These are phyloP conservation scores for Channa argus DNA, from an alignment of 2,113 vertebrate species.

Conservation along the genomic window DNA sequence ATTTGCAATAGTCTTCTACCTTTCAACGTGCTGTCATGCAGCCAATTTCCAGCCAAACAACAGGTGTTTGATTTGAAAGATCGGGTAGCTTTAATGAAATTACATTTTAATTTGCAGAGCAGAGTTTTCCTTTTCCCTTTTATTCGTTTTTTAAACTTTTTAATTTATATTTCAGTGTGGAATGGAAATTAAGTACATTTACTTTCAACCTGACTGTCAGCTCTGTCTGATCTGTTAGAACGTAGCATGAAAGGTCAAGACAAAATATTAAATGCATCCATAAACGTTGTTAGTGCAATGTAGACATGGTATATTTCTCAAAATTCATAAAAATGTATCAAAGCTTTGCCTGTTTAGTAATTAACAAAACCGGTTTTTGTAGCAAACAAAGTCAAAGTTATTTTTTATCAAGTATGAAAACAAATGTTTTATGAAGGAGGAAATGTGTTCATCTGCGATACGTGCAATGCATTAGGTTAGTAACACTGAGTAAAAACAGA, in stretches of 20 bases:
- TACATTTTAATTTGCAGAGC: slow-evolving; percentile 16
- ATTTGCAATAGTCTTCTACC: neutral
- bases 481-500: too few relatives aligned
- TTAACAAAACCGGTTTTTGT: neutral
- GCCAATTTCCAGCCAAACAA: slow-evolving; percentile 15
- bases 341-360: neutral
- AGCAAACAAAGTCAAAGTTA: neutral
- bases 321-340: neutral
- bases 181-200: slow-evolving; percentile 2
- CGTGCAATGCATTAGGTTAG: too few relatives aligned
- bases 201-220: neutral
- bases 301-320: neutral
- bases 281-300: neutral
- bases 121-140: neutral
- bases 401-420: too few relatives aligned
- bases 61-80: slow-evolving; percentile 38
- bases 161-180: too few relatives aligned
- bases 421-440: too few relatives aligned
- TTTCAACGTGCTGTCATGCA: neutral
- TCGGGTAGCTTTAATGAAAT: slow-evolving; percentile 39
- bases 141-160: neutral
- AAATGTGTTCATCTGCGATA: too few relatives aligned
- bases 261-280: slow-evolving; percentile 6
- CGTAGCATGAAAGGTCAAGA: neutral
- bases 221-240: slow-evolving; percentile 8